Conservation (phyloP, 2,113 vertebrate species). For the Trinectes maculatus region DNA sequence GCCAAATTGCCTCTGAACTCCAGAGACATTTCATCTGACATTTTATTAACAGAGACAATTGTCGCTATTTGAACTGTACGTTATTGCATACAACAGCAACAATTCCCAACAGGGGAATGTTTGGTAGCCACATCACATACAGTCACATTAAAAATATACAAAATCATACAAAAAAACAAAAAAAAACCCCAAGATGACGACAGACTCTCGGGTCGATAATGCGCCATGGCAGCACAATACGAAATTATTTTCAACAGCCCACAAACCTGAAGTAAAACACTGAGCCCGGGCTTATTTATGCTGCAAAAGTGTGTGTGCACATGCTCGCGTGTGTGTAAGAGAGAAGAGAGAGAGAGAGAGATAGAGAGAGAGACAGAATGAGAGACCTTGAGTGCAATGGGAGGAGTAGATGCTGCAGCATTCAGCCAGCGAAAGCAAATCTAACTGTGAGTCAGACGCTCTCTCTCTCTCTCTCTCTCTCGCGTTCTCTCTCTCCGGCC, state of each 20-base stretch:
- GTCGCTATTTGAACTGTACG: conserved; percentile 47
- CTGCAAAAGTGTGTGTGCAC: conserved; percentile 26
- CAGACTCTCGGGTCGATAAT: conserved; percentile 81
- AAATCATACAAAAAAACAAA: conserved; percentile 18
- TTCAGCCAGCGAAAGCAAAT: conserved; percentile 77
- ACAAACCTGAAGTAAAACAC: conserved; percentile 62
- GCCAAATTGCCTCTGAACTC: conserved; percentile 68
- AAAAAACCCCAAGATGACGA: conserved; percentile 75
- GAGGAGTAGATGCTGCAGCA: conserved; percentile 81
- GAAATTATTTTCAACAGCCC: conserved; percentile 57
- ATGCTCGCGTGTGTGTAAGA: neutral
- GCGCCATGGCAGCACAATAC: conserved; percentile 46
- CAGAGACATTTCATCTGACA: conserved; percentile 68
- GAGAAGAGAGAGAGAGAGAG: conserved; percentile 4
- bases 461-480: conserved; percentile 63
- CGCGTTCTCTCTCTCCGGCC: conserved; percentile 55
- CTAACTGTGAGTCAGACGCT: conserved; percentile 83
- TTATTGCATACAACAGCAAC: conserved; percentile 46
- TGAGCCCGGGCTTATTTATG: conserved; percentile 54
- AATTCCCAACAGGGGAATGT: conserved; percentile 33
- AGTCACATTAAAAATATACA: conserved; percentile 82
- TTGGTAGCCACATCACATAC: conserved; percentile 52
- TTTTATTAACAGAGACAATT: conserved; percentile 72
- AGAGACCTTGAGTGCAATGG: conserved; percentile 75
- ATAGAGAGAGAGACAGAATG: conserved; percentile 25